A percentile compares a stretch with the other conserved stretches of the same genome.
Conservation (phyloP, 2,888 invertebrate species). For the Ormyrus nitidulus region DNA sequence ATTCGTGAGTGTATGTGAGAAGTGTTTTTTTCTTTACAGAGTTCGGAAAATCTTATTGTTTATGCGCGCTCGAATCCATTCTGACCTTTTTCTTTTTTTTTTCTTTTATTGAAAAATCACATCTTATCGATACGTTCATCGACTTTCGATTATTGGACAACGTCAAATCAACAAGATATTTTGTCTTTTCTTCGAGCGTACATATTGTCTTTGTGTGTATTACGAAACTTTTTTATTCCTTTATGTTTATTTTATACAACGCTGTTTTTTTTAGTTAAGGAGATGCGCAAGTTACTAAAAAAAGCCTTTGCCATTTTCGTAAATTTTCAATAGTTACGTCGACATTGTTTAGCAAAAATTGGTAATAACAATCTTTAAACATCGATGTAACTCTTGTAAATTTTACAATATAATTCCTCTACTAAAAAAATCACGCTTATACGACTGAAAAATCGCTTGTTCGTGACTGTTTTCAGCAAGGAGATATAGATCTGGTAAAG, state of each 20-base stretch:
- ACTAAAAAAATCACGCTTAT: too few relatives aligned
- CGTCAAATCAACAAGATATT: conserved; percentile 18
- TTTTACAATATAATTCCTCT: neutral
- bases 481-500: neutral
- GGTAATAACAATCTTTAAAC: neutral
- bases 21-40: conserved; percentile 30
- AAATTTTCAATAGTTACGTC: neutral
- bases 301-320: neutral
- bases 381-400: neutral
- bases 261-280: conserved; percentile 18
- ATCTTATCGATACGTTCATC: conserved; percentile 13
- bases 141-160: neutral
- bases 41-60: conserved; percentile 8
- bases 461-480: too few relatives aligned
- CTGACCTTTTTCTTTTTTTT: too few relatives aligned
- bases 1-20: too few relatives aligned
- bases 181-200: conserved; percentile 31
- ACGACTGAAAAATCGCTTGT: too few relatives aligned
- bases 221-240: conserved; percentile 13
- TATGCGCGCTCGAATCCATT: conserved; percentile 16
- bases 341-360: neutral
- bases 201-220: conserved; percentile 34
- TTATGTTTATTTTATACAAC: conserved; percentile 36
- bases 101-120: neutral
- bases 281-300: conserved; percentile 17